Base-by-base conservation (phyloP, 2,888 invertebrate species). In the Syrista parreyssii region DNA sequence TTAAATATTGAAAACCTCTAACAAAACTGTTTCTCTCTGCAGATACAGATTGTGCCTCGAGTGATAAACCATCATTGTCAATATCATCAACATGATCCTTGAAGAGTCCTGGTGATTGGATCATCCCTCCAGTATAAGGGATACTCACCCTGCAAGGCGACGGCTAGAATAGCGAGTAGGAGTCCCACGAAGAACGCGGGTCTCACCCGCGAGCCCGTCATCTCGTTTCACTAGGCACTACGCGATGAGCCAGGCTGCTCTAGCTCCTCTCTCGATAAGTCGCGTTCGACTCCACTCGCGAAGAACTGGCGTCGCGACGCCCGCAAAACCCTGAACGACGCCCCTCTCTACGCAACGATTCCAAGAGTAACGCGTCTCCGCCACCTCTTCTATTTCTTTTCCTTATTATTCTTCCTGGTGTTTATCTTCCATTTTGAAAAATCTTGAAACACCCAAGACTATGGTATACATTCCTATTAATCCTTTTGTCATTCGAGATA, bases 141-240 rank as follows among this genome's bases (percentile, higher is more conserved):
- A 76, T 86, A 93, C 93, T 91, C 92, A 93, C 93, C 93, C 91
- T 93, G 93, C 92, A 93, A 93, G 92, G 92, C 89, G 89, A 92
- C 90, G 92, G 92, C 92, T 92, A 93, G 92, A 89, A 93, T 92
- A 88, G 92, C 87, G 87, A 93, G 90, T 91, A 93, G 92, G 92
- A 93, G 92, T 91, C 93, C 92, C 90, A 92, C 90, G 90, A 92
- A 89, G 88, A 92, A 91, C 92, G 92, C 92, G 92, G 92, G 92
- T 92, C 93, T 92, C 92, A 90, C 92, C 90, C 92, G 92, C 92
- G 92, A 92, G 92, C 92, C 92, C 93, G 92, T 93, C 93, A 93
- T 93, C 92, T 92, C 92, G 92, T 92, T 88, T 94, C 92, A 92
- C 93, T 92, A 86, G 84, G 86, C 89, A 87, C 90, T 88, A 87